Evolutionary conservation across 2,888 invertebrate species (phyloP).

Genomic region (Hydriomena furcata): DNA sequence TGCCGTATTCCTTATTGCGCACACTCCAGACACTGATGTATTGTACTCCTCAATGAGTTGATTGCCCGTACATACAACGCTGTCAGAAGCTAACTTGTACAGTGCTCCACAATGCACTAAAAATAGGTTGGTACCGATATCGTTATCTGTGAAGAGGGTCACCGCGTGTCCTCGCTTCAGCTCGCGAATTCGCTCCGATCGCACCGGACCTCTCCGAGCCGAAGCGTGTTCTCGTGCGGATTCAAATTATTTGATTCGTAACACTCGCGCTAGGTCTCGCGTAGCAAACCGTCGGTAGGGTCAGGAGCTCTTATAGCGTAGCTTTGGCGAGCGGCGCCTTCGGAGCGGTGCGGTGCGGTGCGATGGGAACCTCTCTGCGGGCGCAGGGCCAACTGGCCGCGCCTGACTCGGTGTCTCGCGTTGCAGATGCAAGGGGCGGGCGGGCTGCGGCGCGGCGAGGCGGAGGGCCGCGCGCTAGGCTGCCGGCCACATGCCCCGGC

Average conservation of each 20-base stretch:
- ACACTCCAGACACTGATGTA: slow-evolving; percentile 15
- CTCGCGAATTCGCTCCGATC: slow-evolving; percentile 77
- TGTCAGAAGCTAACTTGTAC: slow-evolving; percentile 18
- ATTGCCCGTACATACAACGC: slow-evolving; percentile 22
- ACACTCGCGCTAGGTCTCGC: slow-evolving; percentile 52
- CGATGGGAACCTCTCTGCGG: slow-evolving; percentile 71
- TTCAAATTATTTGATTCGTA: slow-evolving; percentile 43
- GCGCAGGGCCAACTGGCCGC: slow-evolving; percentile 64
- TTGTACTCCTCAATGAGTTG: slow-evolving; percentile 18
- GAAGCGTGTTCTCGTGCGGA: slow-evolving; percentile 62
- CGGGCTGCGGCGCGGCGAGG: slow-evolving; percentile 62
- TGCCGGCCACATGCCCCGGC: slow-evolving; percentile 78
- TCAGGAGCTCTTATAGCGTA: slow-evolving; percentile 43
- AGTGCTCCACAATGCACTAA: slow-evolving; percentile 28
- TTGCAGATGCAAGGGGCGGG: slow-evolving; percentile 76
- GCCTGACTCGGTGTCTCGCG: slow-evolving; percentile 79
- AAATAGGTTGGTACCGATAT: slow-evolving; percentile 72
- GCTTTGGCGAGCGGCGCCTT: slow-evolving; percentile 55
- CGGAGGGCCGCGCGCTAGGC: slow-evolving; percentile 70
- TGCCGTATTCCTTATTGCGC: slow-evolving; percentile 15
- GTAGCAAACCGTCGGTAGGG: slow-evolving; percentile 51
- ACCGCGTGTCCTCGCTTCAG: slow-evolving; percentile 66
- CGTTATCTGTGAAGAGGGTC: slow-evolving; percentile 64
- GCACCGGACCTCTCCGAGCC: slow-evolving; percentile 79
- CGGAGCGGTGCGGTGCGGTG: slow-evolving; percentile 70